Conservation (phyloP, 1,140 invertebrate species). For the Cecropterus lyciades region DNA sequence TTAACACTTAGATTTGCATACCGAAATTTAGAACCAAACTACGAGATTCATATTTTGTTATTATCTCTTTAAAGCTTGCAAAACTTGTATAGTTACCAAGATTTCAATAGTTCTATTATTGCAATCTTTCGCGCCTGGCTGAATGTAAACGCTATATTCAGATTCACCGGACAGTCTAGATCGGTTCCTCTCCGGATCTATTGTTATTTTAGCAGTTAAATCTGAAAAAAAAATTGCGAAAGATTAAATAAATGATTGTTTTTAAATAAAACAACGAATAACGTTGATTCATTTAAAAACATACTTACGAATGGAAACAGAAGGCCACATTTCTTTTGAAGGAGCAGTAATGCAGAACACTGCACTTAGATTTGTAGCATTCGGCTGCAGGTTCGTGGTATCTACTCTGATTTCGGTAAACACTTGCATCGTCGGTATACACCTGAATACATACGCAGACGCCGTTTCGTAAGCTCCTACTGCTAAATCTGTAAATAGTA, state of each 20-base stretch:
- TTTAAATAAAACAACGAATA: too few species aligned
- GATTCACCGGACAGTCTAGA: constrained; percentile 53
- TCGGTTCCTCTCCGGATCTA: constrained; percentile 61
- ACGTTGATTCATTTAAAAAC: too few species aligned
- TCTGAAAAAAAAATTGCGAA: too few species aligned
- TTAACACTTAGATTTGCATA: too few species aligned
- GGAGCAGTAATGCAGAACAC: constrained; percentile 71
- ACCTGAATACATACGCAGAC: constrained; percentile 84
- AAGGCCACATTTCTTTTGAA: constrained; percentile 41
- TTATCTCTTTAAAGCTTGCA: too few species aligned
- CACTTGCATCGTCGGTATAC: constrained; percentile 84
- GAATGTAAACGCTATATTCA: constrained; percentile 48
- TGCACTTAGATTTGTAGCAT: constrained; percentile 80
- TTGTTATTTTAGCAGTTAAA: constrained; percentile 51
- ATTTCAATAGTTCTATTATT: constrained; percentile 62
- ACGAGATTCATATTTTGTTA: too few species aligned
- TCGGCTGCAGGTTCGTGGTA: constrained; percentile 78
- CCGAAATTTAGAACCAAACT: too few species aligned
- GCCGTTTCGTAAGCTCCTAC: constrained; percentile 86
- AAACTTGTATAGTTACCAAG: too few species aligned
- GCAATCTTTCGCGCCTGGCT: constrained; percentile 55
- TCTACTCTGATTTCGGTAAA: constrained; percentile 69
- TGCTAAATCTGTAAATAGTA: constrained; percentile 84
- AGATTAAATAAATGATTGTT: too few species aligned
- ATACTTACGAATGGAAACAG: constrained; percentile 50